These are phyloP conservation scores for Dromaius novaehollandiae DNA, from an alignment of 2,113 vertebrate species.

Conservation along the genomic window DNA sequence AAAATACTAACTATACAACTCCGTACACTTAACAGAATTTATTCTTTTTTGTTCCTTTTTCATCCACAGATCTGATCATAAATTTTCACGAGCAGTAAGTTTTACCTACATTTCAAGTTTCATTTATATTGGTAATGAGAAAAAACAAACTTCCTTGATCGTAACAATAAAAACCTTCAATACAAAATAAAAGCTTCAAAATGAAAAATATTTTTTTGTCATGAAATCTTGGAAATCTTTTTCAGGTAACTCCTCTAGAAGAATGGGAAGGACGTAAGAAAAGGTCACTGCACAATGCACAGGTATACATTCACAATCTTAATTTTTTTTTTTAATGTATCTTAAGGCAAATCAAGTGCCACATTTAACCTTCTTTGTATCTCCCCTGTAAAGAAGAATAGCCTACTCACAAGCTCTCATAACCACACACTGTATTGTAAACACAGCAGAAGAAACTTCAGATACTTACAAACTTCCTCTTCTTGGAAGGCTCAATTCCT, in stretches of 20 bases:
- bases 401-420: not conserved
- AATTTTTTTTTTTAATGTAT: not conserved
- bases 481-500: conserved; percentile 97
- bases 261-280: not conserved
- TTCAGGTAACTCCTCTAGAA: not conserved
- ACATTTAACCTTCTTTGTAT: conserved; percentile 26
- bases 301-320: not conserved
- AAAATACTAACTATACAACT: not conserved
- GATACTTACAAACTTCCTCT: conserved; percentile 98
- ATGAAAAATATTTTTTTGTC: not conserved
- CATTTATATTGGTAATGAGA: not conserved
- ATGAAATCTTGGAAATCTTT: not conserved
- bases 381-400: not conserved
- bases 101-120: not conserved
- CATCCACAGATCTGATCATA: not conserved
- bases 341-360: not conserved
- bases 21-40: not conserved
- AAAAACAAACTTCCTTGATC: not conserved
- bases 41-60: not conserved
- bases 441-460: not conserved
- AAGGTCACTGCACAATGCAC: not conserved
- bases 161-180: not conserved
- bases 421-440: not conserved
- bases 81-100: not conserved
- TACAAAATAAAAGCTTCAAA: not conserved